Evolutionary conservation across 1,140 invertebrate species (phyloP), one percentile per base, ranked within the genome.

Genomic region (Drosophila tani): DNA sequence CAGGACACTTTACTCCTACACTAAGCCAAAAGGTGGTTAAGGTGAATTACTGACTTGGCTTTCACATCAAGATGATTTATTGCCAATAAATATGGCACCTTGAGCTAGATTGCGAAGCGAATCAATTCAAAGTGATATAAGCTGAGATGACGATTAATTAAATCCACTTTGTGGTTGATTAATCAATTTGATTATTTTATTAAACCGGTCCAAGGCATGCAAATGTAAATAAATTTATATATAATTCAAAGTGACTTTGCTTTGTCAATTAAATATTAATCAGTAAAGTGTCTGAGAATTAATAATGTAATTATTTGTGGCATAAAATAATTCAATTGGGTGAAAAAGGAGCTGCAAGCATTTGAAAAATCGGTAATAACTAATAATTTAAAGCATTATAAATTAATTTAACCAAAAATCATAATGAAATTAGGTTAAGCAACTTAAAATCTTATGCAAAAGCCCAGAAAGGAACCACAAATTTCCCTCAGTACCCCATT

Each of bases 401-500:
- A 9, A 15, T 24, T 15, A n/a, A 5, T 27, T 27, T 29, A 41
- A 6, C 9, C 17, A n/a, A 15, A 15, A 24, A 24, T 3, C 7
- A 4, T 15, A 49, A 8, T 51, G 4, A 27, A 27, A 17, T 5
- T 15, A 4, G 19, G 12, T 15, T 0, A 21, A 38, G 0, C n/a
- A n/a, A 2, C 12, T 2, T 14, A 24, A 8, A 11, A 40, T 11
- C 35, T 9, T 32, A 2, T 32, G 32, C 8, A 32, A 32, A 40
- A n/a, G 12, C n/a, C 7, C 27, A 27, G 15, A 29, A 17, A 5
- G 11, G 32, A 3, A 12, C 27, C 35, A 41, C 15, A n/a, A 17
- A n/a, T 65, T 66, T 62, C 19, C 24, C 21, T 38, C 60, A 46
- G 63, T 70, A 50, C 29, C 43, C 14, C 3, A 50, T 50, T 67